Evolutionary conservation across 2,888 invertebrate genomes (phyloP), one percentile per base, ranked within the genome.

Genomic region (Dioctria linearis): DNA sequence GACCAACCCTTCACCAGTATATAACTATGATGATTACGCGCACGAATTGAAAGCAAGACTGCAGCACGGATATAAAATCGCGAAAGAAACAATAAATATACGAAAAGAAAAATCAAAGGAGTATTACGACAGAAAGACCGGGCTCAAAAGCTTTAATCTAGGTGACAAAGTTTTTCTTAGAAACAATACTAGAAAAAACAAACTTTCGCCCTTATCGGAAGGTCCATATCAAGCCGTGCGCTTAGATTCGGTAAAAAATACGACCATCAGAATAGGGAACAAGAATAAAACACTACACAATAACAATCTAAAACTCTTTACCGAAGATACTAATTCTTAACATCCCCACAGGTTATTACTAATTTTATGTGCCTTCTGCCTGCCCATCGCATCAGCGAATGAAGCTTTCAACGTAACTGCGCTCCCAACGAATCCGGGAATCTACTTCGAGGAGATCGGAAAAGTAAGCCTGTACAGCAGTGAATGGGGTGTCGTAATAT

Each of bases 401-500:
- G 25, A 25, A 25, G 25, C 25, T 25, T 25, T 25, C 25, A 25
- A 25, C 25, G 25, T 25, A 25, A 25, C 25, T 25, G 25, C 25
- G 2, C 25, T 25, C 25, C 25, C 25, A 25, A 25, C 25, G 79
- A 49, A 71, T 49, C 11, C 76, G 81, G 82, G 82, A 67, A 81
- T 82, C 3, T 82, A 71, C 39, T 82, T 80, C 63, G 80, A 82
- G 61, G 73, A 76, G 39, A 57, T 82, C 39, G 46, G 78, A 54
- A 59, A 79, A 9, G n/a, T 69, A 13, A 59, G 65, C 42, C 67
- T 82, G 37, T 80, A 81, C 57, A 78, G 73, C 61, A 80, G 57
- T 6, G 13, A 43, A 9, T 80, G 49, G 57, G 54, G 67, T 42
- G n/a, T 80, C 3, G 11, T 80, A 25, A 67, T 67, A 37, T 78